Conservation (phyloP, 2,797 vertebrate species). For the Parauchenoglanis ngamensis region DNA sequence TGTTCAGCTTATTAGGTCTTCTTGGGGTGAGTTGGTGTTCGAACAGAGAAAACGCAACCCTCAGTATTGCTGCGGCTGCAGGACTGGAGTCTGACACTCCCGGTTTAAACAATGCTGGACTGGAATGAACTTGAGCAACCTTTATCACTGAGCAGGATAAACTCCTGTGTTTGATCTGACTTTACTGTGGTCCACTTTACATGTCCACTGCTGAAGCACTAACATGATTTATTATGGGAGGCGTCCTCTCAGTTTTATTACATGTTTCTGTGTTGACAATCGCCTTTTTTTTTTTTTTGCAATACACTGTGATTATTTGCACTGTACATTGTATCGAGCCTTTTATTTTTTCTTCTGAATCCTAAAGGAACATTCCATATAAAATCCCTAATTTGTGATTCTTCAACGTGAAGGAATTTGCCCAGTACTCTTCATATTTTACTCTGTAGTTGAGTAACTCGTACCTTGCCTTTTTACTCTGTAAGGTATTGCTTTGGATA, state of each 20-base stretch:
- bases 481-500: background rate
- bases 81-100: constrained; percentile 7
- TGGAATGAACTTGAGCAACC: background rate
- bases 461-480: background rate
- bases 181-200: background rate
- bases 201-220: constrained; percentile 21
- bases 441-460: constrained; percentile 8
- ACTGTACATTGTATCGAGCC: constrained; percentile 59
- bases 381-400: background rate
- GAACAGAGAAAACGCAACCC: background rate
- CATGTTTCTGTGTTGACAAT: constrained; percentile 73
- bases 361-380: constrained; percentile 32
- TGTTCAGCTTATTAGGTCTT: background rate
- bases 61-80: background rate
- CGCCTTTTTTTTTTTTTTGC: constrained; percentile 50
- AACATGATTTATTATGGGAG: background rate
- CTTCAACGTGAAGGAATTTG: background rate
- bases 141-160: constrained; percentile 13
- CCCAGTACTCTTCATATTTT: background rate
- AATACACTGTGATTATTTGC: constrained; percentile 72
- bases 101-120: constrained; percentile 17
- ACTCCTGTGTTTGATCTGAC: constrained; percentile 19
- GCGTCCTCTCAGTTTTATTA: constrained; percentile 4
- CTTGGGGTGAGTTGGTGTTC: background rate
- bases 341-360: constrained; percentile 34